Base-by-base conservation (phyloP, 2,797 vertebrate genomes). In the Euphonia xanthogaster region DNA sequence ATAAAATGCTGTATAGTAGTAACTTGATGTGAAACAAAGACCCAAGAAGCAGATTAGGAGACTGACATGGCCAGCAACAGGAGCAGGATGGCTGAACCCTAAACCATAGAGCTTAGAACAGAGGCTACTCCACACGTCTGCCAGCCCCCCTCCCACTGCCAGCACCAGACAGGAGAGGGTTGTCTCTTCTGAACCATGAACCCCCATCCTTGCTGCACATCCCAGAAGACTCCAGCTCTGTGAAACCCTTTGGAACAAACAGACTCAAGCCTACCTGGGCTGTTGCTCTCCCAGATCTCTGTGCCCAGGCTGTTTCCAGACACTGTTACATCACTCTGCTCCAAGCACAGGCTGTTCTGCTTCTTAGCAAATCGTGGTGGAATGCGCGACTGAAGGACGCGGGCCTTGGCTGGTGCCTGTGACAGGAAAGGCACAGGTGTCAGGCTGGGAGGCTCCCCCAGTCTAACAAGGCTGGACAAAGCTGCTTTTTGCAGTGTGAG, bases 291-390 rank as follows among this genome's bases (percentile, higher is more conserved):
- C 99, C 99, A 99, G 96, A 99, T 99, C 97, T 99, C 99, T 3
- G 99, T 99, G 90, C 99, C 99, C 82, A 99, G 96, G 96, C 98
- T 99, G 96, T 98, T 99, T 40, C 99, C 97, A 11, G 99, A 98
- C 57, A 99, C 98, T 0, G 98, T 87, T 19, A 99, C 98, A 7
- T 99, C 99, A 0, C 98, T 96, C 60, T 99, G 99, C 73, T 99
- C 99, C 37, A 99, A 97, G 83, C 98, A 98, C 92, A 99, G 97
- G 93, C 95, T 97, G 86, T 98, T 98, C 93, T 99, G 99, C 93
- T 99, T 99, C 97, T 99, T 99, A 7, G 99, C 99, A 96, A 99
- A 99, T 2, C 99, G 99, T 30, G 99, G 99, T 3, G 99, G 99
- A 87, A 99, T 99, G 82, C 99, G 99, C 9, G 99, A 99, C 39